A percentile compares a stretch with the other conserved stretches of the same genome.
These are phyloP conservation scores for Metalampra italica DNA, from an alignment of 2,888 invertebrate genomes.

Conservation along the genomic window DNA sequence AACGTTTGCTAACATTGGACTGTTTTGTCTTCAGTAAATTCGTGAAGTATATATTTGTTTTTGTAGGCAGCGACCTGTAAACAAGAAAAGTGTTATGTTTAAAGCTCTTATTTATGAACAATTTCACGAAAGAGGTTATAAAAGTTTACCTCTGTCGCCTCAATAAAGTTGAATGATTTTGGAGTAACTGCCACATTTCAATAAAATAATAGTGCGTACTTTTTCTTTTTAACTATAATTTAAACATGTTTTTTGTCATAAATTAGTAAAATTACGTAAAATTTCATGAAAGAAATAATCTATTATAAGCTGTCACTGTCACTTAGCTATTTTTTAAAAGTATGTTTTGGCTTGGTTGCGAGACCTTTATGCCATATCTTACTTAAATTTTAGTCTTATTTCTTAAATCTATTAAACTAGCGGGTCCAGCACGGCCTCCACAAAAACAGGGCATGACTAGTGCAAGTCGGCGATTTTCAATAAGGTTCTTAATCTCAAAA, in stretches of 20 bases:
- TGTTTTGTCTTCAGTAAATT: constrained; percentile 55
- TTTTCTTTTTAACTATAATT: constrained; percentile 16
- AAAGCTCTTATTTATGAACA: not conserved
- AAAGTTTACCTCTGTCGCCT: constrained; percentile 54
- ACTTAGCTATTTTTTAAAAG: no score
- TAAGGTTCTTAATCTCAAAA: no score
- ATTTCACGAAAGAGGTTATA: constrained; percentile 15
- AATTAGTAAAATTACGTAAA: not conserved
- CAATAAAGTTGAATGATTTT: constrained; percentile 47
- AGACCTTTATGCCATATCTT: no score
- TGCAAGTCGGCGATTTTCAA: no score
- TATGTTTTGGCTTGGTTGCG: no score
- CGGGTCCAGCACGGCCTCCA: no score
- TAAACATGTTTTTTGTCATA: constrained; percentile 28
- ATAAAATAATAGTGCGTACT: constrained; percentile 9
- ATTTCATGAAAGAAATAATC: not conserved
- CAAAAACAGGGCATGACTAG: no score
- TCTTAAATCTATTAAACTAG: no score
- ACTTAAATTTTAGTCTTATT: no score
- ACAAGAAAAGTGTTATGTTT: constrained; percentile 6
- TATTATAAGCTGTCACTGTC: not conserved
- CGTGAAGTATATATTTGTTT: constrained; percentile 40
- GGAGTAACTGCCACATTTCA: constrained; percentile 67
- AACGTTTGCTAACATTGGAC: constrained; percentile 41
- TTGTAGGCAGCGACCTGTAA: constrained; percentile 55